Base-by-base conservation (phyloP, 1,140 invertebrate species). In the Orchesella cincta region DNA sequence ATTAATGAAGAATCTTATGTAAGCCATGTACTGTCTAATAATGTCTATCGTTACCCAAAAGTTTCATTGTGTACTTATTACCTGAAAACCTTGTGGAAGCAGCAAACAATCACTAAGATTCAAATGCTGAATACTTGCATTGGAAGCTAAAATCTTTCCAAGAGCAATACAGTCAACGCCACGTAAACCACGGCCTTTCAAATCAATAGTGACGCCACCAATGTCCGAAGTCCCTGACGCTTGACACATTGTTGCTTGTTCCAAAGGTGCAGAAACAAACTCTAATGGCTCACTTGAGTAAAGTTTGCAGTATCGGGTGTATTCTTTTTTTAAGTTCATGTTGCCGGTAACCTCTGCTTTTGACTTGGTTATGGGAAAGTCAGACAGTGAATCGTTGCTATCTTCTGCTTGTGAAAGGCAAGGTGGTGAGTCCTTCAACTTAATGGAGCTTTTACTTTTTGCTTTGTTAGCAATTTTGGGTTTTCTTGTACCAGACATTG, bases 131-230 rank as follows among this genome's bases (percentile, higher is more conserved):
- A 82, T 79, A 3, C 76, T 75, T 14, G 76, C 64, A 62, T 80
- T 78, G 23, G 74, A 36, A 29, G 73, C 78, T 5, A 82, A 64
- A 31, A 82, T 82, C 76, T 80, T 82, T 12, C 79, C 79, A 1
- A 82, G 28, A 23, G 81, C 81, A 23, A 82, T 82, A 39, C 81
- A 82, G 34, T 82, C 81, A 29, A 82, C 81, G 14, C 81, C 81
- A 2, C 81, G 73, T n/a, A 82, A 76, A 23, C 81, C 79, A 64
- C 78, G 36, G 5, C 79, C 79, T 73, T 82, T 82, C 16, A 82
- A 46, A 64, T 82, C 81, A 1, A 82, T 76, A 18, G 52, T 26
- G 36, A 78, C 46, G 1, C 73, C 39, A 57, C 79, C 79, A 28
- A 74, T 62, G 23, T 74, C 78, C 29, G 73, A 78, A 12, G 62